These are phyloP conservation scores for Typhlichthys subterraneus DNA, from an alignment of 2,797 vertebrate genomes.

Conservation along the genomic window DNA sequence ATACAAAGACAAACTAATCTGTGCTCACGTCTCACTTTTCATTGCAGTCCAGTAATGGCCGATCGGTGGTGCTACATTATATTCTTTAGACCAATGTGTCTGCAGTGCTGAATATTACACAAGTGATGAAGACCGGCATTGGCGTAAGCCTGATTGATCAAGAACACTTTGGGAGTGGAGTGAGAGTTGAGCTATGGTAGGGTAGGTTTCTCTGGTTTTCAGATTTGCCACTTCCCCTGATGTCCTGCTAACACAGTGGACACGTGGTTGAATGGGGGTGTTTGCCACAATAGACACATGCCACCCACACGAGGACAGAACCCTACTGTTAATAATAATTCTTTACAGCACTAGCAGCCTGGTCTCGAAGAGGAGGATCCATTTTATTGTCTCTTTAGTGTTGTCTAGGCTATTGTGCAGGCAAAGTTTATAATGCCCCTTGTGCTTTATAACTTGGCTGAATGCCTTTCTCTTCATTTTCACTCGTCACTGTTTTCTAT, in stretches of 20 bases:
- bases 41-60: slow-evolving; percentile 12
- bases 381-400: slow-evolving; percentile 16
- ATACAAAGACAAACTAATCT: slow-evolving; percentile 43
- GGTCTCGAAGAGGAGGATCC: not conserved
- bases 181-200: slow-evolving; percentile 15
- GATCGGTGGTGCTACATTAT: slow-evolving; percentile 29
- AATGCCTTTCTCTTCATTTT: slow-evolving; percentile 40
- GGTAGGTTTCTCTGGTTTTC: slow-evolving; percentile 34
- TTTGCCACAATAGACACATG: slow-evolving; percentile 1
- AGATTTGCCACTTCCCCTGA: slow-evolving; percentile 55
- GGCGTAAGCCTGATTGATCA: not conserved
- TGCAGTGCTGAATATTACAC: slow-evolving; percentile 12
- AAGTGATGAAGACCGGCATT: slow-evolving; percentile 37
- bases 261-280: too few species aligned
- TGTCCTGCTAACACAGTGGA: slow-evolving; percentile 49
- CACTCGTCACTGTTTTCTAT: slow-evolving; percentile 16
- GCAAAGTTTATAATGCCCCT: slow-evolving; percentile 23
- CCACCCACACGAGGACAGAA: slow-evolving; percentile 13
- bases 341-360: too few species aligned
- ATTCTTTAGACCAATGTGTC: slow-evolving; percentile 28
- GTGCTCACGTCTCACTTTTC: slow-evolving; percentile 36
- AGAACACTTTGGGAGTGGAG: too few species aligned
- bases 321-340: too few species aligned
- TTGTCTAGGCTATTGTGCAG: slow-evolving; percentile 14
- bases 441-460: slow-evolving; percentile 21